Conservation (phyloP, 2,888 invertebrate genomes). For the Steromphala cineraria region DNA sequence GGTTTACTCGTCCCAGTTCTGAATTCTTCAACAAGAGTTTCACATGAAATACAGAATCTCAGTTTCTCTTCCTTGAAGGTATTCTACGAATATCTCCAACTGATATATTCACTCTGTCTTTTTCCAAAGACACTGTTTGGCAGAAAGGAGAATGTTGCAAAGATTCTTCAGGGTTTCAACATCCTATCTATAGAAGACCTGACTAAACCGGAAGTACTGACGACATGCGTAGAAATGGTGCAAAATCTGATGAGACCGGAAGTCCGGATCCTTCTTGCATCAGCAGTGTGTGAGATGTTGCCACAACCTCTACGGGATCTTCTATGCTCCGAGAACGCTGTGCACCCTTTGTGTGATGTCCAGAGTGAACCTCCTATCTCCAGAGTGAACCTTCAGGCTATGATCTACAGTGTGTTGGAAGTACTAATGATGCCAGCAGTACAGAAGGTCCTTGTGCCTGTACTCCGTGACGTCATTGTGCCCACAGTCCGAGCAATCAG, state of each 20-base stretch:
- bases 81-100: neutral
- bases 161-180: neutral
- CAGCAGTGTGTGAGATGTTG: neutral
- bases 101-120: neutral
- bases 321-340: neutral
- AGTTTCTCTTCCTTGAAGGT: neutral
- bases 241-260: neutral
- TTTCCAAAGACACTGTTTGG: neutral
- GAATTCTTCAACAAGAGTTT: neutral
- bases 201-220: neutral
- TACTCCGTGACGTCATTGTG: neutral
- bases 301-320: neutral
- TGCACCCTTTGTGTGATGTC: neutral
- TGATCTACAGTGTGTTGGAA: conserved; percentile 6
- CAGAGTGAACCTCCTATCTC: neutral
- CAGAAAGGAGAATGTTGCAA: neutral
- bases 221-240: neutral
- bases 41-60: neutral
- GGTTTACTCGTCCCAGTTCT: neutral
- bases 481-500: neutral
- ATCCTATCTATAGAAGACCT: neutral
- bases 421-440: neutral
- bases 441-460: neutral
- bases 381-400: neutral
- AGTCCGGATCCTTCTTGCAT: neutral